These are phyloP conservation scores for Synergus japonicus DNA, from an alignment of 2,888 invertebrate species.

Conservation along the genomic window DNA sequence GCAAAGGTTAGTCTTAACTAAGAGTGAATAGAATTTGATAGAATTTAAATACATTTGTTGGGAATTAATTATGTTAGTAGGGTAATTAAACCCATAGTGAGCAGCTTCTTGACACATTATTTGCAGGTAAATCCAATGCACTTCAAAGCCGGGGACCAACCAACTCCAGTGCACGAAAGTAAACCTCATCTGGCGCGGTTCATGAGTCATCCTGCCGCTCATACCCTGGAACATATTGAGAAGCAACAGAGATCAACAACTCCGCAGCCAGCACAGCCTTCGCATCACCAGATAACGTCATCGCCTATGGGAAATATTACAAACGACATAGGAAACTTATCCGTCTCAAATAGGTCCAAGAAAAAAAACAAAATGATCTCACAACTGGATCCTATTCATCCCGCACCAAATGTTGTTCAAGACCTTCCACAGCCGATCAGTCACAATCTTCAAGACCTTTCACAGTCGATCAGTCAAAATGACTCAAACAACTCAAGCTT, in stretches of 20 bases:
- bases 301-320: slow-evolving; percentile 50
- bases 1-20: slow-evolving; percentile 76
- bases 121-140: slow-evolving; percentile 72
- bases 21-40: neutral
- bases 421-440: slow-evolving; percentile 54
- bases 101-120: too few species aligned
- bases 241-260: slow-evolving; percentile 89
- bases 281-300: slow-evolving; percentile 50
- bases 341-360: slow-evolving; percentile 62
- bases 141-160: slow-evolving; percentile 72
- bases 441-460: slow-evolving; percentile 50
- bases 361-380: slow-evolving; percentile 57
- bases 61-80: neutral
- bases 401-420: slow-evolving; percentile 30
- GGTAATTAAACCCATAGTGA: neutral
- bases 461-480: slow-evolving; percentile 50
- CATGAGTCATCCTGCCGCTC: slow-evolving; percentile 88
- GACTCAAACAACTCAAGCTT: slow-evolving; percentile 69
- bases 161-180: slow-evolving; percentile 78
- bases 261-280: slow-evolving; percentile 78
- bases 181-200: slow-evolving; percentile 86
- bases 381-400: slow-evolving; percentile 47
- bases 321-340: slow-evolving; percentile 55
- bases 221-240: slow-evolving; percentile 92
- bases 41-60: too few species aligned